Percentiles rank a stretch among this genome's conserved stretches.
Conservation (phyloP, 2,888 invertebrate species). For the Stratiomys singularior region DNA sequence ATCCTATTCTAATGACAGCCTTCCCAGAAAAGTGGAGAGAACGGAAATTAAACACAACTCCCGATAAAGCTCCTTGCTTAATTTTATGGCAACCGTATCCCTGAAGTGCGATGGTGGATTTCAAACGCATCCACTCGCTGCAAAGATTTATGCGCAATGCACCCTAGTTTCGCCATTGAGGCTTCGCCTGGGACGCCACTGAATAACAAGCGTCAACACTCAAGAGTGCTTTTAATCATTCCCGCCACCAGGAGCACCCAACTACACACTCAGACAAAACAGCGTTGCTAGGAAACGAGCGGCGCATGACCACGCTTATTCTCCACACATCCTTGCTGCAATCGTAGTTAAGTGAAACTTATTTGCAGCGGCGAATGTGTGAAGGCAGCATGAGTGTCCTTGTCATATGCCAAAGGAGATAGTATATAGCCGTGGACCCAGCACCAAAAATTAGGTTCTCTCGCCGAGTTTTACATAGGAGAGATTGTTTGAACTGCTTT, state of each 20-base stretch:
- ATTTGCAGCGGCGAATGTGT: neutral
- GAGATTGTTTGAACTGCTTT: slow-evolving; percentile 26
- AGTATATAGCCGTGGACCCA: slow-evolving; percentile 36
- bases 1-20: slow-evolving; percentile 9
- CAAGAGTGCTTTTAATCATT: neutral
- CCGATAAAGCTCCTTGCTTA: slow-evolving; percentile 6
- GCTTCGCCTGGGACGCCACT: neutral
- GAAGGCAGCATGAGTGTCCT: slow-evolving; percentile 18
- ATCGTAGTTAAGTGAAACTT: slow-evolving; percentile 16
- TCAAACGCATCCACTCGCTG: slow-evolving; percentile 11
- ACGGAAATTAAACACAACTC: neutral
- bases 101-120: slow-evolving; percentile 37
- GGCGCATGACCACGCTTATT: slow-evolving; percentile 13
- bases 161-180: neutral
- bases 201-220: neutral
- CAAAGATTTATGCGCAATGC: slow-evolving; percentile 10
- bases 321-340: neutral
- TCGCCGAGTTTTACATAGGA: slow-evolving; percentile 5
- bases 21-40: neutral
- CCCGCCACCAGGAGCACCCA: neutral
- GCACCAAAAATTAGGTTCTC: neutral
- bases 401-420: neutral
- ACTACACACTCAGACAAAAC: slow-evolving; percentile 16
- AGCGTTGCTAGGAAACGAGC: slow-evolving; percentile 36
- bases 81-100: slow-evolving; percentile 11